phyloP scores from a whole-genome alignment of 1,140 invertebrate species.

The Alviniconcha marisindica region DNA sequence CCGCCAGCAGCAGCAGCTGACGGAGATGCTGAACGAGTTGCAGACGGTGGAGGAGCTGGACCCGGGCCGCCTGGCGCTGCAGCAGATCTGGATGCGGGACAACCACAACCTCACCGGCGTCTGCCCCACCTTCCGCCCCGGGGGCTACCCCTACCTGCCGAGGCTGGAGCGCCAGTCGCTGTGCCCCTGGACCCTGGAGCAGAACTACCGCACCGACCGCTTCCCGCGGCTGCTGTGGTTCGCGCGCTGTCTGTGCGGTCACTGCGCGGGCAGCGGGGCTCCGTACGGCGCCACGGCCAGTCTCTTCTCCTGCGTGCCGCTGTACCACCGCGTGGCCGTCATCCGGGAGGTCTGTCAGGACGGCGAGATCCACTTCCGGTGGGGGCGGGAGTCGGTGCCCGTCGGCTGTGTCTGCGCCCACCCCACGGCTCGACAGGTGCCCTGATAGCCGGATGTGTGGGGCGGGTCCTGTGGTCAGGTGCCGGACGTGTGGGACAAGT shows the following conservation, averaged over 20 bases:
- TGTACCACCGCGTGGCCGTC: slow-evolving; percentile 39
- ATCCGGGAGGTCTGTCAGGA: slow-evolving; percentile 28
- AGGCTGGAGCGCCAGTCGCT: slow-evolving; percentile 39
- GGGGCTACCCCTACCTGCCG: neutral
- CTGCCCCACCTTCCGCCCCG: slow-evolving; percentile 27
- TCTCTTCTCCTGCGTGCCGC: slow-evolving; percentile 19
- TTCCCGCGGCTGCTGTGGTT: slow-evolving; percentile 27
- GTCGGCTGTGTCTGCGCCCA: slow-evolving; percentile 36
- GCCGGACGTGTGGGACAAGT: no score
- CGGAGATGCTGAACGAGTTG: slow-evolving; percentile 38
- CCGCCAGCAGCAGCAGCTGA: slow-evolving; percentile 23
- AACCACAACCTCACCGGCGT: slow-evolving; percentile 35
- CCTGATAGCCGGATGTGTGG: no score
- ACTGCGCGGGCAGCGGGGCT: slow-evolving; percentile 11
- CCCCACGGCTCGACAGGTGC: slow-evolving; percentile 17
- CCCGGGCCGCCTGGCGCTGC: slow-evolving; percentile 24
- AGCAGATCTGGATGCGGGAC: slow-evolving; percentile 6
- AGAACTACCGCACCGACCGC: slow-evolving; percentile 32
- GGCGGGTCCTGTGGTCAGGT: no score
- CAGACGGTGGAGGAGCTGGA: slow-evolving; percentile 28
- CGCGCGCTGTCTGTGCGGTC: slow-evolving; percentile 35
- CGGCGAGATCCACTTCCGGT: slow-evolving; percentile 37
- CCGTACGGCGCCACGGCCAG: neutral
- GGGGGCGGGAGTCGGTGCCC: slow-evolving; percentile 32
- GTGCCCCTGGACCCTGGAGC: slow-evolving; percentile 40